Percentiles rank a stretch among this genome's conserved stretches.
These are phyloP conservation scores for Rhinatrema bivittatum DNA, from an alignment of 2,797 vertebrate species.

Conservation along the genomic window DNA sequence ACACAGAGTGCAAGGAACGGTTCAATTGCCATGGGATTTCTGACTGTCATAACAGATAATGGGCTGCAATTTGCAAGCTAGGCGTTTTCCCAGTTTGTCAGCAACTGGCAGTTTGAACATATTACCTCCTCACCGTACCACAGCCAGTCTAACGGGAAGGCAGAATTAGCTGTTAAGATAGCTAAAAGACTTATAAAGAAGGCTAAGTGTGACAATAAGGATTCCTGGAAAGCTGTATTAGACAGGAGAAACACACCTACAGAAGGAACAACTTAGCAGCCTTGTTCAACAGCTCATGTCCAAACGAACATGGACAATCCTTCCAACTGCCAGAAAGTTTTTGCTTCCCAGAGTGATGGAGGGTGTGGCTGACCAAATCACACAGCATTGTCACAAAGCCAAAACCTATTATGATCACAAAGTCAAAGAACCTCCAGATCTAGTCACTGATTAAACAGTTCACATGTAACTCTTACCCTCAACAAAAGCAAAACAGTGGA, in stretches of 20 bases:
- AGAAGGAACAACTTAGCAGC: neutral
- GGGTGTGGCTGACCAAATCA: no score
- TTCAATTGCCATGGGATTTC: neutral
- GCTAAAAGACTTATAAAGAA: neutral
- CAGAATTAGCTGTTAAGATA: neutral
- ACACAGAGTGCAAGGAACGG: neutral
- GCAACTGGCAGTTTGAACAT: neutral
- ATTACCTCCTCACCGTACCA: neutral
- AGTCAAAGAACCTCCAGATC: no score
- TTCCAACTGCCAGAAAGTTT: neutral
- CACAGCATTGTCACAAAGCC: neutral
- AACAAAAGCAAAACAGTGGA: no score
- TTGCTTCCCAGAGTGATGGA: neutral
- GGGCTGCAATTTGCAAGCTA: neutral
- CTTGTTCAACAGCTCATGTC: neutral
- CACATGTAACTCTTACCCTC: no score
- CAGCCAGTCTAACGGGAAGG: neutral
- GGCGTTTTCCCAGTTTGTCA: neutral
- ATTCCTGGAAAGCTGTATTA: neutral
- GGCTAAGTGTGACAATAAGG: neutral
- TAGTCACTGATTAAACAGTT: neutral
- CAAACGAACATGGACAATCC: neutral
- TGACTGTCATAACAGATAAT: neutral
- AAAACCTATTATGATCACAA: neutral
- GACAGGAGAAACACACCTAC: neutral